Conservation (phyloP, 2,113 vertebrate species). For the Procavia capensis region DNA sequence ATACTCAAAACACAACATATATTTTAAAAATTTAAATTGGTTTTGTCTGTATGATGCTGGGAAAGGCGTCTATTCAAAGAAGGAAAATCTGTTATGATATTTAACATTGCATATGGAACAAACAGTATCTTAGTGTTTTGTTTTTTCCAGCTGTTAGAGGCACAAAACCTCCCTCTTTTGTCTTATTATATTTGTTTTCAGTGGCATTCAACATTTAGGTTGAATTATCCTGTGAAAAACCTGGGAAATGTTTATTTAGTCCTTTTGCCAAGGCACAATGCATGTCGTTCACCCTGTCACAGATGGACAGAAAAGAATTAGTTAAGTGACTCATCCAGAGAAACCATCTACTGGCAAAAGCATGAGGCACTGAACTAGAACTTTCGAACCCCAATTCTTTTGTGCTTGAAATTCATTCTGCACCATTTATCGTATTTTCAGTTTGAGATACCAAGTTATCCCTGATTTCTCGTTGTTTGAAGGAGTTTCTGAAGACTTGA, state of each 20-base stretch:
- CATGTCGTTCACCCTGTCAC: conserved; percentile 57
- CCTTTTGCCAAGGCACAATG: conserved; percentile 53
- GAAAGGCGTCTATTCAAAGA: conserved; percentile 17
- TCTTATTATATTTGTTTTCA: conserved; percentile 58
- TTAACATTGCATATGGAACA: conserved; percentile 27
- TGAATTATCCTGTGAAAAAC: conserved; percentile 51
- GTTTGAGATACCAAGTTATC: conserved; percentile 15
- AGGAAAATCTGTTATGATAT: conserved; percentile 47
- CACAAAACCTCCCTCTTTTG: conserved; percentile 53
- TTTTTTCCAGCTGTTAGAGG: conserved; percentile 49
- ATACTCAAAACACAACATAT: background rate
- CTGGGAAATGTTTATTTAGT: conserved; percentile 66
- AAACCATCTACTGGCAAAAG: conserved; percentile 6
- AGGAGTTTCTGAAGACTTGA: conserved; percentile 47
- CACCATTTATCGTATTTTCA: conserved; percentile 12
- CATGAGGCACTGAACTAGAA: background rate
- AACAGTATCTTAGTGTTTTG: conserved; percentile 43
- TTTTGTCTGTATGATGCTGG: conserved; percentile 14
- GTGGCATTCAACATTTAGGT: conserved; percentile 59
- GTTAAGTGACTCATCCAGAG: conserved; percentile 40
- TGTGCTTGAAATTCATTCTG: background rate
- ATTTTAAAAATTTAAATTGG: background rate
- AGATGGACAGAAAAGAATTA: conserved; percentile 59
- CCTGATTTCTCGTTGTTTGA: conserved; percentile 29
- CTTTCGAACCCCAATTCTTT: conserved; percentile 16